Base-by-base conservation (phyloP, 64 coral and sea anemone species). In the Stichodactyla helianthus region DNA sequence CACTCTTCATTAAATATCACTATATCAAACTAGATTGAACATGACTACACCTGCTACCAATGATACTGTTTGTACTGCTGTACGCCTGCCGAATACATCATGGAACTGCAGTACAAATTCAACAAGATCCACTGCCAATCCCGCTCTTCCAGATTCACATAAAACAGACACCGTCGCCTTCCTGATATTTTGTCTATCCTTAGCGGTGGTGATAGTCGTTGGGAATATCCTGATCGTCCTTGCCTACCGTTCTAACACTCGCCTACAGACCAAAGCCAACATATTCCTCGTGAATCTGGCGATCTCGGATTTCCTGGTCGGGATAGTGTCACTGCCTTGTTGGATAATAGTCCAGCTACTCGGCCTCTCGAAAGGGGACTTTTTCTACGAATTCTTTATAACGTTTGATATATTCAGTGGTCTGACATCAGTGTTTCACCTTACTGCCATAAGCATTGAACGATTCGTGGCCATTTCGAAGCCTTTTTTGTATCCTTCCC, bases 391-490 rank as follows among this genome's bases (percentile, higher is more conserved):
- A 50, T 12, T 82, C 0, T 96, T 92, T 62, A 85, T 90, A 13
- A 87, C 87, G 14, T 79, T 85, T 15, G 94, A 96, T 68, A 87
- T 96, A 1, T 93, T 96, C 61, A 96, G 91, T 20, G 91, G 87
- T 26, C 82, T 89, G 56, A 87, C 94, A n/a, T 96, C 94, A 28
- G 91, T 96, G 18, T 87, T 92, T 1, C 94, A 96, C 51, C 91
- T 96, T n/a, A 93, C 91, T 15, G 91, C 91, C 54, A 96, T 96
- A 15, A 96, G 94, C 56, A 57, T 96, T 17, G 94, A 96, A 55
- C 65, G 94, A 70, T 96, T 86, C 35, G 28, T 96, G 10, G 94
- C 94, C 5, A 85, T 96, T 55, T 92, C 91, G 54, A 90, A 83
- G 52, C 94, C 94, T 50, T 93, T 93, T 58, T 50, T 61, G 6